Evolutionary conservation across 2,113 vertebrate species (phyloP), one percentile per base, ranked within the genome.

Genomic region (Actenoides lindsayi): DNA sequence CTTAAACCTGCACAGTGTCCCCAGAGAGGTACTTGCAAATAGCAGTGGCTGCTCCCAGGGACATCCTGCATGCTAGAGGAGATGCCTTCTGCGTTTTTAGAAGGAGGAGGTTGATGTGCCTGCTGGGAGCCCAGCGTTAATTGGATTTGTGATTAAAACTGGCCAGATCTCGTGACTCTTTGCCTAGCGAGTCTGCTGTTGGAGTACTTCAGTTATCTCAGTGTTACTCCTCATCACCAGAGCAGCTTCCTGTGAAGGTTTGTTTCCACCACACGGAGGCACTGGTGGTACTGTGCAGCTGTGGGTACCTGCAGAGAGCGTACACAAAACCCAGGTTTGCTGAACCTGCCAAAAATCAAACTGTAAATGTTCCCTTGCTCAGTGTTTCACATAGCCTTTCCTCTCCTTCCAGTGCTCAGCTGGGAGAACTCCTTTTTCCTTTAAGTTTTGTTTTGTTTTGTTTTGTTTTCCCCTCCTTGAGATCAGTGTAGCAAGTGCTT

Each of bases 121-220:
- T 92, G 30, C 88, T 78, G 83, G 90, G 77, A 94, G 33, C 48
- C 8, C 89, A 59, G 41, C 9, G 2, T 63, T 95, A 69, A 78
- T 82, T 91, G 65, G 71, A 81, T 93, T 87, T 1, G 3, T 68
- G 60, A 92, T 93, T 92, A 93, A 90, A 95, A 85, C 31, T 81
- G 31, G 9, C 69, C 77, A 62, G 41, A 89, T 57, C 53, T 94
- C 59, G 19, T 74, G 76, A 59, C 21, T 87, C 11, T 41, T 2
- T 79, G 16, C 6, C 7, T 69, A 27, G 69, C 10, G 69, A 56
- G 23, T 80, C 83, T 87, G 42, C 24, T 62, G 0, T 33, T 91
- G 74, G 53, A 95, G 68, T 89, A 48, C 51, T 11, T 75, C 25
- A 37, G 8, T 68, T 81, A 24, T n/a, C 64, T 50, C 64, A 1